A percentile compares a stretch with the other conserved stretches of the same genome.
These are phyloP conservation scores for Dione juno DNA, from an alignment of 2,888 invertebrate species.

Conservation along the genomic window DNA sequence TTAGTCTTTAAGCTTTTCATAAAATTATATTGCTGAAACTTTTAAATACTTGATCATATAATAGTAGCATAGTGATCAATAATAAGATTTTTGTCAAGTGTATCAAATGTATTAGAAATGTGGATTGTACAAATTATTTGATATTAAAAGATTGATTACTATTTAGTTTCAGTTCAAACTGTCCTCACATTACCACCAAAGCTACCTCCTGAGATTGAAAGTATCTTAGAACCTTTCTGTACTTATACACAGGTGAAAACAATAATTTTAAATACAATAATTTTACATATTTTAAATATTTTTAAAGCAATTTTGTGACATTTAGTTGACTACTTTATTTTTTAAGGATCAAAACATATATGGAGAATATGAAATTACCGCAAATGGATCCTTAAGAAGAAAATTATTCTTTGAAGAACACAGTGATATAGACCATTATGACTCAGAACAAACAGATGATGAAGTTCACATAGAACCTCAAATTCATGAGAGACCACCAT, in stretches of 20 bases:
- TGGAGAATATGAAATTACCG: constrained; percentile 72
- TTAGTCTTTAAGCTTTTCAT: background rate
- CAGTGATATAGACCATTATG: constrained; percentile 74
- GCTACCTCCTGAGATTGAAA: constrained; percentile 85
- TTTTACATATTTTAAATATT: too few relatives aligned
- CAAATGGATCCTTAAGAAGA: constrained; percentile 73
- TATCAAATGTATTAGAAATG: background rate
- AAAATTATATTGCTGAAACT: background rate
- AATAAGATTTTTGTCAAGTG: too few relatives aligned
- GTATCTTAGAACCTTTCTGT: constrained; percentile 85
- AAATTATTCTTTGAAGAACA: constrained; percentile 76
- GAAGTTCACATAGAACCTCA: constrained; percentile 58
- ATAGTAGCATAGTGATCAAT: background rate
- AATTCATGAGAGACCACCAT: constrained; percentile 54
- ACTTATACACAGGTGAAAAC: constrained; percentile 77
- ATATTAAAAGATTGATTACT: background rate
- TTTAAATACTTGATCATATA: background rate
- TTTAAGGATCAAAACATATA: constrained; percentile 69
- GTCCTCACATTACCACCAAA: constrained; percentile 85
- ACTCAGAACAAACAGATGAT: constrained; percentile 76
- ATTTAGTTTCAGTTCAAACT: constrained; percentile 86
- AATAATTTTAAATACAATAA: too few relatives aligned
- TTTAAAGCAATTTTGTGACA: background rate
- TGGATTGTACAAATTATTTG: background rate
- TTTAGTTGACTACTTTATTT: background rate